These are phyloP conservation scores for Zoanthus sociatus DNA, from an alignment of 92 coral and sea anemone species.

Conservation along the genomic window DNA sequence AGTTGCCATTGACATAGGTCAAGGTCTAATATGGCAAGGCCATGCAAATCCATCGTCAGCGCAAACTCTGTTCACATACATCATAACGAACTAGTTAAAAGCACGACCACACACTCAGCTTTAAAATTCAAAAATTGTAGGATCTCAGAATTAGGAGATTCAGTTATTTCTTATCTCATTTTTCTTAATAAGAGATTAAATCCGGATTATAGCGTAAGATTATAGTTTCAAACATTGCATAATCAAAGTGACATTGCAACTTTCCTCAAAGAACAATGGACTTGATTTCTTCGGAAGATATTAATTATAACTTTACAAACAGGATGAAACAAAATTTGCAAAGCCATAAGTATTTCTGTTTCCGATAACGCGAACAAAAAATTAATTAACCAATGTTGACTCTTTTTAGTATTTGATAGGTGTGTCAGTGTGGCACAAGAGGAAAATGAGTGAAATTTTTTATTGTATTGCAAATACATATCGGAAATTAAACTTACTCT, in stretches of 20 bases:
- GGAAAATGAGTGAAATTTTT: background rate
- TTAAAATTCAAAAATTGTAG: background rate
- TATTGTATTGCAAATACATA: background rate
- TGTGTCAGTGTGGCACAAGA: background rate
- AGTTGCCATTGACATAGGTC: constrained; percentile 42
- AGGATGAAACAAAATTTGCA: background rate
- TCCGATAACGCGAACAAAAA: background rate
- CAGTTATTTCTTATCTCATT: background rate
- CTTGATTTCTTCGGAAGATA: background rate
- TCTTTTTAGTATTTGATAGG: background rate
- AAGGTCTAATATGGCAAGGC: constrained; percentile 33
- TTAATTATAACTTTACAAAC: background rate
- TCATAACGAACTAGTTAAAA: background rate
- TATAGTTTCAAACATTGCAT: background rate
- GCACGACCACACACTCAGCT: constrained; percentile 37
- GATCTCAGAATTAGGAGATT: background rate
- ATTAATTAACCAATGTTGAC: background rate
- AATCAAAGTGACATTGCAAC: background rate
- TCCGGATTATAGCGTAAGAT: constrained; percentile 19
- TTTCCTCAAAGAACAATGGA: background rate
- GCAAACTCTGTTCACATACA: constrained; percentile 10
- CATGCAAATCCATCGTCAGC: constrained; percentile 11
- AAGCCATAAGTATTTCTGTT: constrained; percentile 1
- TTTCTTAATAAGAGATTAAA: constrained; percentile 21
- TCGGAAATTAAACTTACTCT: background rate